phyloP scores from a whole-genome alignment of 2,888 invertebrate species.

The Sarcophaga subvicina region DNA sequence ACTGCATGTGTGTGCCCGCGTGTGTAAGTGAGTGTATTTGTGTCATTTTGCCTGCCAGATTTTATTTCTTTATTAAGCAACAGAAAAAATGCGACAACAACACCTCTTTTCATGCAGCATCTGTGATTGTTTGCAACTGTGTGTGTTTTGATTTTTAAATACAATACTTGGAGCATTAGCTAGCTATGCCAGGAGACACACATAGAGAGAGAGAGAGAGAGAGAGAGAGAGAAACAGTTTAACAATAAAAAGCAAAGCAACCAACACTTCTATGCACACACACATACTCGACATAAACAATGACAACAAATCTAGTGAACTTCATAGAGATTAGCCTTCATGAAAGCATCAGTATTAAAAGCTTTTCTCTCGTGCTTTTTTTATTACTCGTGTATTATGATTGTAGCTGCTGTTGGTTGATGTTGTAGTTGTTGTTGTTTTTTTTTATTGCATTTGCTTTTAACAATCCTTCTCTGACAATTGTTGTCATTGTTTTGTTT shows the following conservation, averaged over 20 bases:
- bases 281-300: slow-evolving; percentile 72
- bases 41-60: slow-evolving; percentile 78
- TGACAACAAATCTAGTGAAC: slow-evolving; percentile 78
- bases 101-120: slow-evolving; percentile 26
- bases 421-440: background rate
- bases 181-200: no score
- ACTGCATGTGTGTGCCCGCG: background rate
- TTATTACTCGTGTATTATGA: slow-evolving; percentile 49
- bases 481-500: slow-evolving; percentile 38
- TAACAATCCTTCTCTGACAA: slow-evolving; percentile 21
- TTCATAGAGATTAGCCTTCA: slow-evolving; percentile 81
- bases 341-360: slow-evolving; percentile 82
- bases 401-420: slow-evolving; percentile 71
- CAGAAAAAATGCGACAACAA: slow-evolving; percentile 12
- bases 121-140: slow-evolving; percentile 30
- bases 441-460: background rate
- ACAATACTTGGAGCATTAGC: slow-evolving; percentile 30
- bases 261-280: slow-evolving; percentile 8
- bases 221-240: no score
- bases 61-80: slow-evolving; percentile 65
- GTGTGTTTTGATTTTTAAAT: slow-evolving; percentile 62
- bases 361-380: slow-evolving; percentile 74
- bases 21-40: slow-evolving; percentile 51
- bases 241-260: background rate
- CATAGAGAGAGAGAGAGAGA: no score